Base-by-base conservation (phyloP, 2,113 vertebrate genomes). In the Bufo bufo region DNA sequence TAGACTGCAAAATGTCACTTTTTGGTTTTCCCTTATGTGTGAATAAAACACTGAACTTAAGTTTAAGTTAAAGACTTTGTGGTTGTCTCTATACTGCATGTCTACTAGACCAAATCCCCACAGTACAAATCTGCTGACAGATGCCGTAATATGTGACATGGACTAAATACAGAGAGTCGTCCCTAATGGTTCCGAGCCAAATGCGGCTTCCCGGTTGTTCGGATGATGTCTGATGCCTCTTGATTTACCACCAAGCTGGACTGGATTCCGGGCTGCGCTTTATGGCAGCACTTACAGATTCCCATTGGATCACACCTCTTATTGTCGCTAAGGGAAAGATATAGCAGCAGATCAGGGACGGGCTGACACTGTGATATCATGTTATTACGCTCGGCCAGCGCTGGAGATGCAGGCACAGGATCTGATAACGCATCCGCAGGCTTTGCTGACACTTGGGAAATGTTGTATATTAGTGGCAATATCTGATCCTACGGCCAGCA, bases 231-330 rank as follows among this genome's bases (percentile, higher is more conserved):
- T 65, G 92, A 93, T 92, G 92, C 93, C 92, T 94, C 92, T 92
- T 93, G 92, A 91, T 61, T 80, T 90, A 92, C 90, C 78, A 87
- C 92, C 81, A 78, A 10, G 87, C 77, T 86, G 86, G 91, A 94
- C 93, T 94, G 93, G 94, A 77, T 74, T 3, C 54, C 56, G 8
- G 71, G 52, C 86, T 86, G 78, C 89, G 89, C 85, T 78, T 23
- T 61, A 59, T 43, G 58, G 69, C 74, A 63, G 72, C 56, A 11
- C 83, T 90, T 89, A 89, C 47, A 91, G 92, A 91, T 91, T 92
- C 93, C 94, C 93, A 94, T 93, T 94, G 93, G 94, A 92, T 94
- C 92, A 94, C 90, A 92, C 90, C 91, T 93, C 93, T 93, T 93
- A 93, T 92, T 90, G 92, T 93, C 92, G 92, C 92, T 61, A 89